Conservation (phyloP, 2,113 vertebrate species). For the Mastomys coucha region DNA sequence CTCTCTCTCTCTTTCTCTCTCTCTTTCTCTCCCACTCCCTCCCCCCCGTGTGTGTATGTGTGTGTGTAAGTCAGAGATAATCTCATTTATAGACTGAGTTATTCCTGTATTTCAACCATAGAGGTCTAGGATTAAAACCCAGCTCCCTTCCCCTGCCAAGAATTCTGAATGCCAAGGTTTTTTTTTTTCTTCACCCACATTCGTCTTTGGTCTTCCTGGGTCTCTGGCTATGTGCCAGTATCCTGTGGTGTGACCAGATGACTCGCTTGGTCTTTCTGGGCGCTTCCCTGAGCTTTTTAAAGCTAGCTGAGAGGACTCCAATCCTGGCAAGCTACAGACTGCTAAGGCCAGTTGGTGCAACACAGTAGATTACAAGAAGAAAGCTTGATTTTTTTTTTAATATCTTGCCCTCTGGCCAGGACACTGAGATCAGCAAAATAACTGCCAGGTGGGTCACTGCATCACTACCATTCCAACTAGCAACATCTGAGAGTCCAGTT, state of each 20-base stretch:
- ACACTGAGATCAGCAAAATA: constrained; percentile 25
- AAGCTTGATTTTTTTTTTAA: not conserved
- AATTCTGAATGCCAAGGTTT: not conserved
- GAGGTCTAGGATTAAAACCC: not conserved
- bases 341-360: not conserved
- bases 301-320: not conserved
- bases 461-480: not conserved
- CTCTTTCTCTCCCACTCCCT: too few relatives aligned
- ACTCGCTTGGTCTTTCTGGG: not conserved
- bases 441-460: constrained; percentile 1
- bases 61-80: not conserved
- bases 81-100: not conserved
- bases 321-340: not conserved
- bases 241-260: not conserved
- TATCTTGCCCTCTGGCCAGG: constrained; percentile 12
- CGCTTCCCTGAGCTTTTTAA: not conserved
- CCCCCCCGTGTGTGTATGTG: not conserved
- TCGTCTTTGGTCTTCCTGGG: not conserved
- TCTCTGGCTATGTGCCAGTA: rapidly evolving
- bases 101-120: not conserved
- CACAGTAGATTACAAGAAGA: constrained; percentile 28
- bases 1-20: too few relatives aligned
- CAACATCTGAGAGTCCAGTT: not conserved
- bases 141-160: not conserved
- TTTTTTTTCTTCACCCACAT: not conserved